phyloP scores from a whole-genome alignment of 2,888 invertebrate genomes.

The Mesorhabditis belari region DNA sequence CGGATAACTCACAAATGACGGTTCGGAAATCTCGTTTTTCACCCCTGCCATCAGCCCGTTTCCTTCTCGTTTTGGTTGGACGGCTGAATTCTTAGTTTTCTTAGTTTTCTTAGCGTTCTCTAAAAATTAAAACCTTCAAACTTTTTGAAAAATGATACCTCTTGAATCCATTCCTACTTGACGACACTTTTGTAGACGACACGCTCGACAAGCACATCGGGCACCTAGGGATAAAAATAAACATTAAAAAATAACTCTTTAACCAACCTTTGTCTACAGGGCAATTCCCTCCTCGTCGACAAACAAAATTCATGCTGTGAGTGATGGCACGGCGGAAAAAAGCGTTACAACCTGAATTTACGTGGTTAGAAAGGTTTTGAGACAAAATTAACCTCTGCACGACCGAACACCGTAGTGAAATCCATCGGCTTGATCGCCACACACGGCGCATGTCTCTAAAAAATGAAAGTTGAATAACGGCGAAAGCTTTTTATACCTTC shows the following conservation, averaged over 20 bases:
- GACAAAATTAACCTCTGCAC: conserved; percentile 34
- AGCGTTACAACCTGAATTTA: conserved; percentile 29
- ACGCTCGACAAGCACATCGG: conserved; percentile 49
- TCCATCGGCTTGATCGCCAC: conserved; percentile 57
- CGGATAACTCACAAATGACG: not conserved
- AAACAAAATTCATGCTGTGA: conserved; percentile 39
- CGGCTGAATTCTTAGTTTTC: conserved; percentile 7
- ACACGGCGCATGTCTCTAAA: conserved; percentile 56
- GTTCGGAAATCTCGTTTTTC: conserved; percentile 5
- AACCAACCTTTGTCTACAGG: conserved; percentile 45
- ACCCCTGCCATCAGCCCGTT: not conserved
- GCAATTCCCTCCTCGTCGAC: conserved; percentile 45
- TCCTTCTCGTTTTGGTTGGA: conserved; percentile 20
- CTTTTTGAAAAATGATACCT: conserved; percentile 35
- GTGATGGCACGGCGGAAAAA: conserved; percentile 51
- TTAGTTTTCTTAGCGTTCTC: not conserved
- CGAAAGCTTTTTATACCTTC: no score
- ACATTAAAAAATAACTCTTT: not conserved
- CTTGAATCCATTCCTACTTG: conserved; percentile 35
- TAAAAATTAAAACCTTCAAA: conserved; percentile 42
- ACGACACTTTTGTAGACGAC: conserved; percentile 37
- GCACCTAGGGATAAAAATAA: conserved; percentile 35
- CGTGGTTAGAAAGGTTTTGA: not conserved
- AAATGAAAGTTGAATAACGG: no score
- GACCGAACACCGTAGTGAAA: conserved; percentile 54